A percentile compares a stretch with the other conserved stretches of the same genome.
These are phyloP conservation scores for Cetonia aurata DNA, from an alignment of 2,888 invertebrate genomes.

Conservation along the genomic window DNA sequence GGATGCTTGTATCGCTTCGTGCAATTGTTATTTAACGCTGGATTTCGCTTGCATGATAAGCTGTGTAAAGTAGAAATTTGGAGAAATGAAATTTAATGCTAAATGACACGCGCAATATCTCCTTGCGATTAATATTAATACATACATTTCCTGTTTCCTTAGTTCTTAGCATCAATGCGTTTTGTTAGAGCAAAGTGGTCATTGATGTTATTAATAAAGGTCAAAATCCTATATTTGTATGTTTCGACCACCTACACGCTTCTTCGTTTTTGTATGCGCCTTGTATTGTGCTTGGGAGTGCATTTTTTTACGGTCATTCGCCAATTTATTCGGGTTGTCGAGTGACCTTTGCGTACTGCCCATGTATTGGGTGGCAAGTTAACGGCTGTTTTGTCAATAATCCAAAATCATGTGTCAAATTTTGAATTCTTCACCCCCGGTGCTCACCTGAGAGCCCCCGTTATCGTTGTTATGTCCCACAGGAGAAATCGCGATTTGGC, in stretches of 20 bases:
- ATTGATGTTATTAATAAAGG: slow-evolving; percentile 16
- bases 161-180: background rate
- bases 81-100: too few species aligned
- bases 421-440: background rate
- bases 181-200: slow-evolving; percentile 18
- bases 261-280: background rate
- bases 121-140: too few species aligned
- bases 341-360: background rate
- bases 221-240: slow-evolving; percentile 36
- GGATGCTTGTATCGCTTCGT: background rate
- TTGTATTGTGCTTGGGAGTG: too few species aligned
- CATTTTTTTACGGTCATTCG: background rate
- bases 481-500: slow-evolving; percentile 8
- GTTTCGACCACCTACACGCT: slow-evolving; percentile 17
- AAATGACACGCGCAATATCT: too few species aligned
- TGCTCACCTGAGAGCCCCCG: slow-evolving; percentile 6
- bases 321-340: background rate
- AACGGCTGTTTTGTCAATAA: slow-evolving; percentile 33
- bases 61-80: background rate
- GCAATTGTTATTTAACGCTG: background rate
- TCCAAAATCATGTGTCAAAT: slow-evolving; percentile 45
- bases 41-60: background rate
- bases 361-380: background rate
- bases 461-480: slow-evolving; percentile 19
- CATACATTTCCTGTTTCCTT: too few species aligned